A percentile compares a stretch with the other conserved stretches of the same genome.
These are phyloP conservation scores for Alviniconcha marisindica DNA, from an alignment of 1,140 invertebrate species.

Conservation along the genomic window DNA sequence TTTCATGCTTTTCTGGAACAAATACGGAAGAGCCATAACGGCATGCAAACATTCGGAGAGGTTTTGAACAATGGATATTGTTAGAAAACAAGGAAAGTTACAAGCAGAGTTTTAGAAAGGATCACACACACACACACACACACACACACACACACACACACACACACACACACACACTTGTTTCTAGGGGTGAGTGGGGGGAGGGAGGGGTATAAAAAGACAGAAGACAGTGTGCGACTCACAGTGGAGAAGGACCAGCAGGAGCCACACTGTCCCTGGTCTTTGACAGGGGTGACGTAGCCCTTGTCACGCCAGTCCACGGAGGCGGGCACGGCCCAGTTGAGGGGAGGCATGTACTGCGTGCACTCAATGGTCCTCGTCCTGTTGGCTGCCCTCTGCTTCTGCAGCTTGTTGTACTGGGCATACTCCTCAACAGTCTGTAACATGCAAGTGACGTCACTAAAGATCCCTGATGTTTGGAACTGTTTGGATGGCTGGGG, in stretches of 20 bases:
- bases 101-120: too few relatives aligned
- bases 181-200: too few relatives aligned
- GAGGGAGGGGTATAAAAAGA: too few relatives aligned
- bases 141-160: neutral
- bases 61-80: too few relatives aligned
- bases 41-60: too few relatives aligned
- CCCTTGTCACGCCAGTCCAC: constrained; percentile 62
- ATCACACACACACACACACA: neutral
- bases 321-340: constrained; percentile 31
- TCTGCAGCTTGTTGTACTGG: constrained; percentile 34
- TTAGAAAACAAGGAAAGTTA: too few relatives aligned
- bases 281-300: constrained; percentile 59
- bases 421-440: constrained; percentile 27
- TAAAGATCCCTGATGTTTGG: neutral
- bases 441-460: neutral
- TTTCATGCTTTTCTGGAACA: too few relatives aligned
- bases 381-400: neutral
- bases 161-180: too few relatives aligned
- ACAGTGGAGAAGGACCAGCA: constrained; percentile 65
- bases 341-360: neutral
- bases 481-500: too few relatives aligned
- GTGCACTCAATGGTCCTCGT: neutral
- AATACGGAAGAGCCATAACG: too few relatives aligned
- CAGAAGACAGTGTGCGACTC: constrained; percentile 84
- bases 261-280: constrained; percentile 73